Conservation (phyloP, 2,113 vertebrate genomes). For the Bos javanicus region DNA sequence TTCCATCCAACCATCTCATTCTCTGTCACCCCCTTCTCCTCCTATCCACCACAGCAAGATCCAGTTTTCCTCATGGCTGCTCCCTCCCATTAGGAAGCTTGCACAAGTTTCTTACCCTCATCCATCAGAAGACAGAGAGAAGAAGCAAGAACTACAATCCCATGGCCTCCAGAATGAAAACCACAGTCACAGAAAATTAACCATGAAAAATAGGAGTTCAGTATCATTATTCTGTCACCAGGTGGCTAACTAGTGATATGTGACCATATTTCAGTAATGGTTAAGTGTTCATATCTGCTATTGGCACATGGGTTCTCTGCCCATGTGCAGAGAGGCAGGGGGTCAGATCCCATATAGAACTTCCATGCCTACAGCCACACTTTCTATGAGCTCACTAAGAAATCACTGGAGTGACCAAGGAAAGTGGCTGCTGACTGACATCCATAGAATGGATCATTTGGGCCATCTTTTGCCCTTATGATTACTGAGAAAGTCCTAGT, state of each 20-base stretch:
- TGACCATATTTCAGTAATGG: neutral
- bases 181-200: neutral
- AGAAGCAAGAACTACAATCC: neutral
- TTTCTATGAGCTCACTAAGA: neutral
- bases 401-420: neutral
- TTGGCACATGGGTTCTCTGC: neutral
- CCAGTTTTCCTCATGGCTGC: neutral
- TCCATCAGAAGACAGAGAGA: neutral
- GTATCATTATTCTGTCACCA: conserved; percentile 41
- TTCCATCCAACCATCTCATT: neutral
- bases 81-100: neutral
- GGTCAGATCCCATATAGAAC: neutral
- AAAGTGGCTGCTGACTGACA: neutral
- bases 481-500: conserved; percentile 1
- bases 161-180: neutral
- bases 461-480: neutral
- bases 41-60: neutral
- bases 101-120: neutral
- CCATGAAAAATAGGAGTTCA: neutral
- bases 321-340: neutral
- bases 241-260: conserved; percentile 17
- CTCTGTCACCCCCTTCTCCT: neutral
- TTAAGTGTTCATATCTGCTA: neutral
- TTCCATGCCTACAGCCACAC: neutral
- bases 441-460: neutral